Evolutionary conservation across 1,140 invertebrate genomes (phyloP), one percentile per base, ranked within the genome.

Genomic region (Bombus terrestris): DNA sequence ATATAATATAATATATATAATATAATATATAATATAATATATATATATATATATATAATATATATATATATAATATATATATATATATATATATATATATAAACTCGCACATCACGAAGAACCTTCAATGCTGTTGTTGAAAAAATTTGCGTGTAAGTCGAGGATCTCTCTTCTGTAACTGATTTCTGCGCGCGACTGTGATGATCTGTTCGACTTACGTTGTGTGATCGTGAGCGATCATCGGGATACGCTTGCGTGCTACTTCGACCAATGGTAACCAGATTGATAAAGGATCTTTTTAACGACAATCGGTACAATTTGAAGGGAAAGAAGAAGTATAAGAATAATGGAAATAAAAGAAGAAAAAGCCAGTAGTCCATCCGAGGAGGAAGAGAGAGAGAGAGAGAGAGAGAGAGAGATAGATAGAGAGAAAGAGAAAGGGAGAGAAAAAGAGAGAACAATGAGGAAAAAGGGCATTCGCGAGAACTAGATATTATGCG

Each of bases 261-360:
- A 35, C 57, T 81, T 87, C 32, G 68, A 87, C 81, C 81, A 85
- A 87, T 72, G 53, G 18, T 90, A 62, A 81, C 53, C 85, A 80
- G 73, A 76, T 77, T 37, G 71, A 59, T 64, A 81, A 89, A 87
- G 66, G 83, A 66, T 79, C 85, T 90, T 85, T 76, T 39, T 57
- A 78, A 91, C 68, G 90, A 91, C 90, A 91, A 91, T 91, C 89
- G 87, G 66, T 85, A 85, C 74, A 75, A 89, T 85, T 78, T 28
- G 39, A 79, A 59, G 68, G 1, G 47, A 72, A 68, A 76, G 28
- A 18, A 71, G 22, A 28, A 80, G 3, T 62, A 75, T 66, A 72
- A 28, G 13, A 74, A 81, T 25, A 13, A 10, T 53, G 47, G 18
- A 53, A 22, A 43, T 64, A 37, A 77, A 78, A 66, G 13, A n/a